Evolutionary conservation across 2,797 vertebrate species (phyloP).

Genomic region (Microhierax caerulescens): DNA sequence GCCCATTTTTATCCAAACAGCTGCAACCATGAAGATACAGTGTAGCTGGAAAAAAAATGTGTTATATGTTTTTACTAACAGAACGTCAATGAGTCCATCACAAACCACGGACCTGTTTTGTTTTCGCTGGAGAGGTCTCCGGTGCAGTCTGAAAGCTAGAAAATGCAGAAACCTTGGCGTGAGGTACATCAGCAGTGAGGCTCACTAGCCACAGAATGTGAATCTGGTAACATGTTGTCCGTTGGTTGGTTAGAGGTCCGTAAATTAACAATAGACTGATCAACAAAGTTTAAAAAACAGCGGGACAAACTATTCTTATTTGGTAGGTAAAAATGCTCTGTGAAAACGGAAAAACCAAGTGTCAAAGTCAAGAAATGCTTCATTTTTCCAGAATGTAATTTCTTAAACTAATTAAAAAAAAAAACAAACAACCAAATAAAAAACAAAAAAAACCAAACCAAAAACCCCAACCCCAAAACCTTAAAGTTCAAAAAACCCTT

Average conservation of each 20-base stretch:
- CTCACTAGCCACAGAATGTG: background rate
- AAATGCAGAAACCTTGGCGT: background rate
- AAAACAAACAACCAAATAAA: too few species aligned
- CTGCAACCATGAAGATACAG: constrained; percentile 43
- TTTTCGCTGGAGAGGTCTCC: constrained; percentile 42
- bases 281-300: background rate
- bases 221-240: background rate
- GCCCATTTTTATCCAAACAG: constrained; percentile 29
- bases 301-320: background rate
- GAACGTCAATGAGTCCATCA: constrained; percentile 42
- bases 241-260: background rate
- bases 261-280: background rate
- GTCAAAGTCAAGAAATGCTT: background rate
- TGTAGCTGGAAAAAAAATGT: constrained; percentile 41
- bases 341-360: background rate
- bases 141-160: background rate
- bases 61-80: constrained; percentile 30
- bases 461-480: too few species aligned
- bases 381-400: background rate
- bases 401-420: background rate
- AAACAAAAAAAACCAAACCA: too few species aligned
- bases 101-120: constrained; percentile 26
- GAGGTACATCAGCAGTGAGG: background rate
- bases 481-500: too few species aligned
- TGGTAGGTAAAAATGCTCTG: background rate